Conservation (phyloP, 2,113 vertebrate species). For the Stigmatopora nigra region DNA sequence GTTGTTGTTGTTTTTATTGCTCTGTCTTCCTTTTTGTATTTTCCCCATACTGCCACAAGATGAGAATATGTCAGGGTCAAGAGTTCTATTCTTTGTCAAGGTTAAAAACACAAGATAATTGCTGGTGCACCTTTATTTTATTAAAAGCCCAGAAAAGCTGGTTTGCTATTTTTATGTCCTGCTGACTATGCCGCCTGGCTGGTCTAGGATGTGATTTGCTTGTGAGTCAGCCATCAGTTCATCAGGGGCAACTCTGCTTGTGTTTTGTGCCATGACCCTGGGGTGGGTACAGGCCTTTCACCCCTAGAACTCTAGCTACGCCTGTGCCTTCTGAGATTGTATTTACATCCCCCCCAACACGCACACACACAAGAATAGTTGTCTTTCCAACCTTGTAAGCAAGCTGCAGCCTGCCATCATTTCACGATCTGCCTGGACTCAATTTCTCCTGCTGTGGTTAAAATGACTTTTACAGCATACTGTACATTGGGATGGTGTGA, state of each 20-base stretch:
- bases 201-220: conserved; percentile 29
- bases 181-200: conserved; percentile 27
- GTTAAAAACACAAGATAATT: conserved; percentile 27
- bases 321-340: conserved; percentile 50
- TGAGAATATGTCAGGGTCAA: conserved; percentile 24
- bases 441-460: conserved; percentile 31
- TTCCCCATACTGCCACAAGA: conserved; percentile 11
- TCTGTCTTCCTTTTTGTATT: conserved; percentile 19
- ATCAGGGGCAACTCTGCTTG: conserved; percentile 25
- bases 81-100: conserved; percentile 18
- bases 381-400: conserved; percentile 52
- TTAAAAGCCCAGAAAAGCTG: conserved; percentile 36
- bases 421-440: conserved; percentile 56
- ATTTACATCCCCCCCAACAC: conserved; percentile 58
- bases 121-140: conserved; percentile 29
- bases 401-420: conserved; percentile 59
- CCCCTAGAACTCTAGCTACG: conserved; percentile 41
- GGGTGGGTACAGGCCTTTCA: conserved; percentile 47
- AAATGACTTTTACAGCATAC: conserved; percentile 34
- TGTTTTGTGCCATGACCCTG: conserved; percentile 30
- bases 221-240: conserved; percentile 44
- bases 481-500: conserved; percentile 40
- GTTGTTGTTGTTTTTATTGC: conserved; percentile 2
- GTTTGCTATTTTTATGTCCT: conserved; percentile 36
- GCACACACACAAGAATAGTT: conserved; percentile 52